Percentiles rank a stretch among this genome's conserved stretches.
These are phyloP conservation scores for Asteroscopus sphinx DNA, from an alignment of 2,888 invertebrate genomes.

Conservation along the genomic window DNA sequence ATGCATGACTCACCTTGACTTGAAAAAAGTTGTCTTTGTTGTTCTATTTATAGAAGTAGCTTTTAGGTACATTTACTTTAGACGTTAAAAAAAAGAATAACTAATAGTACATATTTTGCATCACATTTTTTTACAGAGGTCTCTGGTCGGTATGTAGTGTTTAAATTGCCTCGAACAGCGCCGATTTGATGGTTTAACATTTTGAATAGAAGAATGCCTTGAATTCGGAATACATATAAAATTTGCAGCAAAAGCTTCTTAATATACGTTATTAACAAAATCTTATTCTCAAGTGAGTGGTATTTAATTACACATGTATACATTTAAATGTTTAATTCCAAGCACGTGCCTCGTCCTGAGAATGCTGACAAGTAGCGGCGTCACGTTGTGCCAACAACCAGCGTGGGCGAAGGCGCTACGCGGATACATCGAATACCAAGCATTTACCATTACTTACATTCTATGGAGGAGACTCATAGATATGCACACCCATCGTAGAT, in stretches of 20 bases:
- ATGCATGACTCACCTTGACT: constrained; percentile 22
- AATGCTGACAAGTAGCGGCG: constrained; percentile 35
- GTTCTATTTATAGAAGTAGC: no score
- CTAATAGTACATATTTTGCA: no score
- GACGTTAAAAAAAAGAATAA: no score
- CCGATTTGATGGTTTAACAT: no score
- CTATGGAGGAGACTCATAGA: constrained; percentile 13
- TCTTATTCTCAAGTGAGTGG: constrained; percentile 7
- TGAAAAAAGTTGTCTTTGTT: constrained; percentile 2
- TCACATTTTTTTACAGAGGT: no score
- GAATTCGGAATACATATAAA: no score
- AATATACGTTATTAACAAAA: not conserved
- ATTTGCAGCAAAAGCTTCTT: no score
- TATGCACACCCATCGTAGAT: constrained; percentile 16
- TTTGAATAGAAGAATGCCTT: no score
- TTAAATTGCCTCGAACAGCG: no score
- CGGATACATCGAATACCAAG: constrained; percentile 34
- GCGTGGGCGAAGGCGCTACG: constrained; percentile 15
- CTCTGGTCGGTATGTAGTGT: no score
- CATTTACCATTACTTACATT: constrained; percentile 26
- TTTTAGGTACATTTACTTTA: no score
- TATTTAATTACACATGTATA: constrained; percentile 22
- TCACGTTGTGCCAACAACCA: constrained; percentile 33
- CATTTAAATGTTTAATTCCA: constrained; percentile 28
- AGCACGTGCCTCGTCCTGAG: constrained; percentile 37